Percentiles rank a stretch among this genome's conserved stretches.
Evolutionary conservation across 2,888 invertebrate species (phyloP).

Genomic region (Ophonus ardosiacus): DNA sequence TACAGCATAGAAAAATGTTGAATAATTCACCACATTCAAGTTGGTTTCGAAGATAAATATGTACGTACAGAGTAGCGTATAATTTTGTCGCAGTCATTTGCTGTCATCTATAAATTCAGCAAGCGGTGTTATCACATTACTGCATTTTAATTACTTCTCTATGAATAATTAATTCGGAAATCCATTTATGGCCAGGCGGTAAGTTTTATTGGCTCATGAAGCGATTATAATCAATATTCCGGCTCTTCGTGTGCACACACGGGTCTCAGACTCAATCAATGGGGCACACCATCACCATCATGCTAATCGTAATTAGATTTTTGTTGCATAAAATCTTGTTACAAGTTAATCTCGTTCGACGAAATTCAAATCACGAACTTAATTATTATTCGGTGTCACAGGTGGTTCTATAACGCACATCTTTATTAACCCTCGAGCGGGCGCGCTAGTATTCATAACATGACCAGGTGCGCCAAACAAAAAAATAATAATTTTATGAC

Average conservation of each 20-base stretch:
- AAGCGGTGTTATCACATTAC: conserved; percentile 5
- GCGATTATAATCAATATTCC: conserved; percentile 21
- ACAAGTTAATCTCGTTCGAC: conserved; percentile 20
- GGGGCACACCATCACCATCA: background rate
- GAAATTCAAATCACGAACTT: conserved; percentile 34
- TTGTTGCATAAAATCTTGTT: conserved; percentile 38
- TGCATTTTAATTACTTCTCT: conserved; percentile 27
- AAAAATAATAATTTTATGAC: no score
- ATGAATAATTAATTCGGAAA: conserved; percentile 13
- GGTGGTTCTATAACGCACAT: background rate
- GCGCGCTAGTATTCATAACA: no score
- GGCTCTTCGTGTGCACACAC: conserved; percentile 11
- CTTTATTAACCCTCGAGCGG: no score
- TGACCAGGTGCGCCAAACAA: no score
- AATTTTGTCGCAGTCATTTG: conserved; percentile 19
- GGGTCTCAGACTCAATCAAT: background rate
- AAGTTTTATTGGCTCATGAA: conserved; percentile 20
- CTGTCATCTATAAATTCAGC: conserved; percentile 11
- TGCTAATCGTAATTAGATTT: conserved; percentile 34
- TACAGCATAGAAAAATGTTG: no score
- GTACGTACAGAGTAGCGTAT: background rate
- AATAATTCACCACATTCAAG: no score
- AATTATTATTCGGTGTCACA: conserved; percentile 6
- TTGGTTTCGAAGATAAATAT: background rate
- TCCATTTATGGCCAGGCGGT: background rate